phyloP scores from a whole-genome alignment of 2,113 vertebrate genomes.

The Phyllostomus discolor region DNA sequence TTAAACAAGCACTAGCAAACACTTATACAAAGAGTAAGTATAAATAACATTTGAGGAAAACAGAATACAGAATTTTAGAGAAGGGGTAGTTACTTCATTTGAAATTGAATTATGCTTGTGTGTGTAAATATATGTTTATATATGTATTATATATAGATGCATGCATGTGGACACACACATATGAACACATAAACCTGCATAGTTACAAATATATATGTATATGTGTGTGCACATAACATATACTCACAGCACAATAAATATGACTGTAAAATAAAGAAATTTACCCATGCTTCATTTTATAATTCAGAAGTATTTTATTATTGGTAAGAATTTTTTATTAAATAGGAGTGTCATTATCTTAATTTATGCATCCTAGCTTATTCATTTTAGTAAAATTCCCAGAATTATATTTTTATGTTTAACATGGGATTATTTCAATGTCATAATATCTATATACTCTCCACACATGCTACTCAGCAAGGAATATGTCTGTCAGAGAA shows the following conservation, averaged over 20 bases:
- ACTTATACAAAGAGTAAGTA: neutral
- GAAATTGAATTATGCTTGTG: neutral
- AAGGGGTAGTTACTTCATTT: neutral
- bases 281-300: neutral
- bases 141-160: neutral
- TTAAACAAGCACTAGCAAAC: neutral
- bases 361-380: neutral
- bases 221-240: neutral
- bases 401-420: neutral
- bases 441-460: neutral
- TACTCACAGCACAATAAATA: neutral
- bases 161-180: neutral
- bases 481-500: neutral
- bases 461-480: neutral
- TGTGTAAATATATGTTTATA: neutral
- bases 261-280: neutral
- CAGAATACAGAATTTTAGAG: neutral
- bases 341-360: neutral
- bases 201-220: neutral
- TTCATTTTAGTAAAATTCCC: neutral
- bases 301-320: neutral
- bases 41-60: neutral
- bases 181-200: neutral
- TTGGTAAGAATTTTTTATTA: neutral
- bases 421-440: neutral